phyloP scores from a whole-genome alignment of 2,797 vertebrate genomes.

The Eulemur coronatus region DNA sequence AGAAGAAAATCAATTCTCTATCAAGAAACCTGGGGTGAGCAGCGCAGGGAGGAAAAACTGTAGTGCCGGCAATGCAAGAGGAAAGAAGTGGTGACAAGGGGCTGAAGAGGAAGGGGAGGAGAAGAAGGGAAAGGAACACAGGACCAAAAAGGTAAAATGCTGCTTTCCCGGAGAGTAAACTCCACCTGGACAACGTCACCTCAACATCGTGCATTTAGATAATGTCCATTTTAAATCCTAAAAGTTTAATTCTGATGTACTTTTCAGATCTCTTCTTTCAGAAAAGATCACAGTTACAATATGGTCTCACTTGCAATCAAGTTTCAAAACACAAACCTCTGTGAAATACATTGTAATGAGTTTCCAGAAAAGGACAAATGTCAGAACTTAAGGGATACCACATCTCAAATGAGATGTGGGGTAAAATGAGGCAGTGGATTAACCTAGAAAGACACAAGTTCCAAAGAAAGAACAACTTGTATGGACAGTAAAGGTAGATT shows the following conservation, averaged over 20 bases:
- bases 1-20: neutral
- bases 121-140: neutral
- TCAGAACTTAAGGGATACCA: neutral
- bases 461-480: neutral
- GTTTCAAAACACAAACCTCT: constrained; percentile 35
- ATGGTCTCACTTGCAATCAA: neutral
- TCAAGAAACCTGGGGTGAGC: neutral
- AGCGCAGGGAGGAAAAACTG: neutral
- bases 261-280: constrained; percentile 27
- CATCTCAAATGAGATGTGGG: neutral
- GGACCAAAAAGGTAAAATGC: neutral
- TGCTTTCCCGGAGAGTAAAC: neutral
- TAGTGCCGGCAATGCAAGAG: neutral
- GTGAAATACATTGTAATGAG: neutral
- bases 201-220: neutral
- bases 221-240: neutral
- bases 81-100: neutral
- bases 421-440: neutral
- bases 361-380: neutral
- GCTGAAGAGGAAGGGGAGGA: neutral
- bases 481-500: neutral
- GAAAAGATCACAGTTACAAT: constrained; percentile 23
- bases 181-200: neutral
- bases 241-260: constrained; percentile 21
- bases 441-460: neutral